Conservation (phyloP, 2,797 vertebrate genomes). For the Euphonia xanthogaster region DNA sequence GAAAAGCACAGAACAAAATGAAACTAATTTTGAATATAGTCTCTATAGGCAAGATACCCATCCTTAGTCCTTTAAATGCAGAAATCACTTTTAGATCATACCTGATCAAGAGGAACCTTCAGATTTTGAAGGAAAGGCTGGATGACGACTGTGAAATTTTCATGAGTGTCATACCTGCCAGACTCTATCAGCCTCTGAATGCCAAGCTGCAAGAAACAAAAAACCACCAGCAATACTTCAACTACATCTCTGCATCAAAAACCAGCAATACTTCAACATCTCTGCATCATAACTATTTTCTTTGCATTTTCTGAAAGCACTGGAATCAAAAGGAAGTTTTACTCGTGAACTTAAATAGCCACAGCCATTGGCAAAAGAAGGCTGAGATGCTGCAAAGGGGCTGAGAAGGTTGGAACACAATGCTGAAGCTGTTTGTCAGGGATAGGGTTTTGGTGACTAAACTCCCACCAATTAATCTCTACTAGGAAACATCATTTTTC, state of each 20-base stretch:
- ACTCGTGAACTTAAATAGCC: background rate
- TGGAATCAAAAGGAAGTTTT: background rate
- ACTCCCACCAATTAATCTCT: background rate
- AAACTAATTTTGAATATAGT: background rate
- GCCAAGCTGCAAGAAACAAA: conserved; percentile 69
- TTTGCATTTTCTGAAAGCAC: background rate
- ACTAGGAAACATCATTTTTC: background rate
- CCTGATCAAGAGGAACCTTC: conserved; percentile 74
- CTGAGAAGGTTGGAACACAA: background rate
- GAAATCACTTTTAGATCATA: conserved; percentile 29
- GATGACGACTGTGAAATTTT: conserved; percentile 88
- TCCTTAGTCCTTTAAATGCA: background rate
- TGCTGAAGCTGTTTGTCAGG: background rate
- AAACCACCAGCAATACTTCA: background rate
- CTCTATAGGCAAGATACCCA: background rate
- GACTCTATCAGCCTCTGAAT: conserved; percentile 81
- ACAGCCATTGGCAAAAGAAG: background rate
- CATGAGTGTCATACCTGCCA: conserved; percentile 83
- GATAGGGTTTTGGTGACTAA: background rate
- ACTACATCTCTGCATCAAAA: background rate
- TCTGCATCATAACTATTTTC: background rate
- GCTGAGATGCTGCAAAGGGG: background rate
- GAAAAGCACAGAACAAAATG: background rate
- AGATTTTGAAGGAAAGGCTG: conserved; percentile 85
- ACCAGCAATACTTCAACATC: background rate